Evolutionary conservation across 2,888 invertebrate genomes (phyloP), one percentile per base, ranked within the genome.

Genomic region (Ichneumoninae sp.): DNA sequence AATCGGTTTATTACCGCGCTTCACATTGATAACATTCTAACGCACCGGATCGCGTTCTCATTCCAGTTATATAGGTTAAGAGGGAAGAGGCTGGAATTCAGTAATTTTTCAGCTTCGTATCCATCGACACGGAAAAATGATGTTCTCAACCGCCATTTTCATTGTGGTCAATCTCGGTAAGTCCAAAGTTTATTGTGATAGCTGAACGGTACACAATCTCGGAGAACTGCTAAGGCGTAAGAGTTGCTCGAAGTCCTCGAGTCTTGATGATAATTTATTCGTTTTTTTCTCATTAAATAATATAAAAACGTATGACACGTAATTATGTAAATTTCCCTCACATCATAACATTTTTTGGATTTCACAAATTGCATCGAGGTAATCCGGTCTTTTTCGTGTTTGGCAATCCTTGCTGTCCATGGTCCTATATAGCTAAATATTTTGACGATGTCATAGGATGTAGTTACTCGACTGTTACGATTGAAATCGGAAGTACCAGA

Each of bases 131-230:
- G 52, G 65, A 78, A 54, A 81, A 82, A 88, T 88, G 87, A 83
- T 81, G 75, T 69, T 63, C 44, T 63, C 82, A 52, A 81, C 60
- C 69, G 84, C 86, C 76, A 83, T 87, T 66, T 75, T 85, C 40
- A 71, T 83, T 60, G 54, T 85, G 66, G 73, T 83, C 76, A 74
- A 83, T 70, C 75, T 86, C 70, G 88, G 88, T 88, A 80, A 88
- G 88, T 88, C 77, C 88, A 86, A 88, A 88, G 88, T 83, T 86
- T 85, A 83, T 85, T 50, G n/a, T 65, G 68, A 83, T 83, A 76
- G 74, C 57, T 63, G 16, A 69, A 81, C 50, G 44, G 47, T 70
- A 70, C 40, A 30, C 33, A 47, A 44, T 76, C 69, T 22, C 52
- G 1, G 16, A 13, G 40, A 63, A 22, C 30, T 36, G 54, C 68